Base-by-base conservation (phyloP, 2,113 vertebrate species). In the Alectura lathami region DNA sequence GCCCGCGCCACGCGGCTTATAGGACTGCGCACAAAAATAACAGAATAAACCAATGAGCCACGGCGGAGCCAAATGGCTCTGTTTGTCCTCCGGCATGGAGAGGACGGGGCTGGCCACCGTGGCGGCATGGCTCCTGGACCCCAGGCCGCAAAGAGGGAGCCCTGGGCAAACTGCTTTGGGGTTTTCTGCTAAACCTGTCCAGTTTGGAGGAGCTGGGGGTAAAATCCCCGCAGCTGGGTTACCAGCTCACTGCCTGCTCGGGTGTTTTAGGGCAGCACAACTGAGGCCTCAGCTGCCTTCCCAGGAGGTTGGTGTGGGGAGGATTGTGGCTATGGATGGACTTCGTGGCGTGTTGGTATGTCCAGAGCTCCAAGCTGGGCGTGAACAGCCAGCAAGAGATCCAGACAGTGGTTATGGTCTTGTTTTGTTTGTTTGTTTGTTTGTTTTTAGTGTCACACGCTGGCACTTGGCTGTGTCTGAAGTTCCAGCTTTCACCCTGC, bases 211-310 rank as follows among this genome's bases (percentile, higher is more conserved):
- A 62, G 17, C 6, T 2, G 1, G 30, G 26, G 26, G 14, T 42
- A 38, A 75, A 38, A 45, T 6, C 6, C 27, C n/a, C 30, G 7
- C 17, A 47, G 48, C 29, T 18, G 8, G 21, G 53, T 20, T 32
- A 51, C 7, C 0, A 0, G 36, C 36, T 50, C 2, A 0, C 38
- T 66, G 18, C 0, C 0, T 4, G 11, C 32, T n/a, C 1, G 0
- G 18, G 51, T 43, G 36, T 79, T 79, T 66, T 36, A 51, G 38
- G 47, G 32, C 76, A 83, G 56, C 67, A 75, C 34, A 30, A 74
- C 29, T 56, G 53, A n/a, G 53, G 47, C 22, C 77, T 11, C 64
- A 10, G 13, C 30, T 88, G 60, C 13, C 32, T 63, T 34, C 14
- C 13, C 1, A 8, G 17, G 29, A 78, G 42, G 8, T 60, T 8